These are phyloP conservation scores for Acipenser oxyrinchus DNA, from an alignment of 2,797 vertebrate genomes.

Conservation along the genomic window DNA sequence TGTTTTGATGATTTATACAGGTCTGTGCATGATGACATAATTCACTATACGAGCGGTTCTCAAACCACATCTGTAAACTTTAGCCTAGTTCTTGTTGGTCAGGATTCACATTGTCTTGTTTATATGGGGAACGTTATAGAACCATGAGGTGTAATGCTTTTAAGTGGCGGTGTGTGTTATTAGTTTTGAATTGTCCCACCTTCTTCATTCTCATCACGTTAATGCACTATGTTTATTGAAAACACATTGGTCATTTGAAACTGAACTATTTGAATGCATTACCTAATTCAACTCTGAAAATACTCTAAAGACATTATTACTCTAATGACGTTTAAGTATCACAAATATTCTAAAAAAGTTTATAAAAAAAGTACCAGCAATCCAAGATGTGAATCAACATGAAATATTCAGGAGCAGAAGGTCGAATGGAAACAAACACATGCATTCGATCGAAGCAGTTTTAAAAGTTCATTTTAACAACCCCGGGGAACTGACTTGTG, in stretches of 20 bases:
- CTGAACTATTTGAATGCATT: too few species aligned
- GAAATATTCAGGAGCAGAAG: neutral
- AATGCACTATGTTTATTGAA: neutral
- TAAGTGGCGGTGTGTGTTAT: neutral
- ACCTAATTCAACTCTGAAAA: too few species aligned
- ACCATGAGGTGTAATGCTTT: too few species aligned
- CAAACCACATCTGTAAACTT: neutral
- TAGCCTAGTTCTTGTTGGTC: neutral
- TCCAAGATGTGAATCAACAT: neutral
- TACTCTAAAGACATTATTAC: too few species aligned
- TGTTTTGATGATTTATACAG: conserved; percentile 8
- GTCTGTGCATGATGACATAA: conserved; percentile 5
- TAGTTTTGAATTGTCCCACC: neutral
- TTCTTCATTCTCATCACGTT: neutral
- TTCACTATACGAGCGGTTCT: neutral
- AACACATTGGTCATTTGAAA: neutral
- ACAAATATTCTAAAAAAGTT: too few species aligned
- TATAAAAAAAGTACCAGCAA: too few species aligned
- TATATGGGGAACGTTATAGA: neutral
- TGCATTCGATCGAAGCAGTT: neutral
- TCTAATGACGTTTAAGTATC: too few species aligned
- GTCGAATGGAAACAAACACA: neutral
- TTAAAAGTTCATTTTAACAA: too few species aligned
- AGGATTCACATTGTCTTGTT: neutral
- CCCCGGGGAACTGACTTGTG: too few species aligned